These are phyloP conservation scores for Solenopsis fugax DNA, from an alignment of 1,140 invertebrate species.

Conservation along the genomic window DNA sequence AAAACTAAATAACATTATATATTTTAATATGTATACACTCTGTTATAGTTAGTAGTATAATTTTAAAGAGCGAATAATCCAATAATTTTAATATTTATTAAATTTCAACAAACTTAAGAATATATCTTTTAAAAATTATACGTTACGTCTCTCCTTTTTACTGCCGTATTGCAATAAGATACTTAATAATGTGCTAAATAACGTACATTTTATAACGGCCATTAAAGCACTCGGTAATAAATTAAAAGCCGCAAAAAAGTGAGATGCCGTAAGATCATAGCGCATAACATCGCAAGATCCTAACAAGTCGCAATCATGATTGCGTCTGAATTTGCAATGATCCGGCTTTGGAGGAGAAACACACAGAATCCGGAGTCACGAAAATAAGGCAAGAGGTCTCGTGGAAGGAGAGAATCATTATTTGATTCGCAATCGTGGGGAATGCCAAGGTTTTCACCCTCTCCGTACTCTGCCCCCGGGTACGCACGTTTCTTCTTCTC, in stretches of 20 bases:
- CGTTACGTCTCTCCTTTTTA: neutral
- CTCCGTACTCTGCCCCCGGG: neutral
- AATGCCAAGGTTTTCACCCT: constrained; percentile 74
- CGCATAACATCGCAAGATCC: neutral
- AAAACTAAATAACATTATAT: neutral
- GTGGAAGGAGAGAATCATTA: constrained; percentile 39
- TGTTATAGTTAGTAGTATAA: neutral
- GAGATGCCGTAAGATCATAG: constrained; percentile 22
- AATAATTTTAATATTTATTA: constrained; percentile 15
- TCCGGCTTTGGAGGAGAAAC: constrained; percentile 13
- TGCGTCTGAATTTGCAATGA: constrained; percentile 33
- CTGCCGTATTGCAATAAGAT: neutral
- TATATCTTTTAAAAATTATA: constrained; percentile 22
- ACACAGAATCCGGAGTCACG: constrained; percentile 25
- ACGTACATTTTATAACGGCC: neutral
- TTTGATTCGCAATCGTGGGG: constrained; percentile 64
- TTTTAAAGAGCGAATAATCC: neutral
- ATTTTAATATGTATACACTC: neutral
- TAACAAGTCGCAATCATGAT: constrained; percentile 32
- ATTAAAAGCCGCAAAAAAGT: constrained; percentile 37
- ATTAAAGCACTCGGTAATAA: constrained; percentile 17
- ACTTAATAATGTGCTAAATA: constrained; percentile 10
- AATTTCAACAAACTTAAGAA: constrained; percentile 6
- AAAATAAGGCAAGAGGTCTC: constrained; percentile 24
- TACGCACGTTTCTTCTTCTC: constrained; percentile 60